A percentile compares a stretch with the other conserved stretches of the same genome.
Evolutionary conservation across 2,113 vertebrate genomes (phyloP).

Genomic region (Alosa alosa): DNA sequence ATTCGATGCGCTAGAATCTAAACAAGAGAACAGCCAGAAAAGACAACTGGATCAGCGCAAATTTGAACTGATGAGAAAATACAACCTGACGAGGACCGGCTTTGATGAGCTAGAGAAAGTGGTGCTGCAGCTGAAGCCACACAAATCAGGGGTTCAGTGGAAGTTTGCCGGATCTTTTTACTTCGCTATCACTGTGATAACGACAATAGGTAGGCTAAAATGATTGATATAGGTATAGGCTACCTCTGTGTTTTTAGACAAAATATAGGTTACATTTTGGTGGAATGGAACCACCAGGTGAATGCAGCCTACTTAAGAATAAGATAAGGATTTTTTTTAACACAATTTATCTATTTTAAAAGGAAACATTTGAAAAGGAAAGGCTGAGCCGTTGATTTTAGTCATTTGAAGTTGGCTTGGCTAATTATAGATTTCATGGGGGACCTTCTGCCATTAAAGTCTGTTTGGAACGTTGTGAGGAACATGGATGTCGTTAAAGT

Average conservation of each 20-base stretch:
- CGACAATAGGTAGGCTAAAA: slow-evolving; percentile 84
- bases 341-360: background rate
- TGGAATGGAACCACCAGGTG: background rate
- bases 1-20: slow-evolving; percentile 92
- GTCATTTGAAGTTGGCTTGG: background rate
- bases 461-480: too few relatives aligned
- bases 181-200: slow-evolving; percentile 99
- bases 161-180: slow-evolving; percentile 94
- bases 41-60: slow-evolving; percentile 78
- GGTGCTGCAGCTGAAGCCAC: slow-evolving; percentile 86
- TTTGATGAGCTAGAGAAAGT: slow-evolving; percentile 88
- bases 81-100: slow-evolving; percentile 85
- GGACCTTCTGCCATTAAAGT: background rate
- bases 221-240: too few relatives aligned
- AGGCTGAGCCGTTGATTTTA: too few relatives aligned
- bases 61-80: slow-evolving; percentile 79
- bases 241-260: background rate
- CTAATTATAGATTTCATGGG: background rate
- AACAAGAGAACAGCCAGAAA: slow-evolving; percentile 83
- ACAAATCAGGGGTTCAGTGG: slow-evolving; percentile 96
- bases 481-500: background rate
- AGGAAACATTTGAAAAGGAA: too few relatives aligned
- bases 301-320: background rate
- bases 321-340: background rate
- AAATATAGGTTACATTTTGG: background rate